Percentiles rank a stretch among this genome's conserved stretches.
These are phyloP conservation scores for Dexiosoma caninum DNA, from an alignment of 2,888 invertebrate genomes.

Conservation along the genomic window DNA sequence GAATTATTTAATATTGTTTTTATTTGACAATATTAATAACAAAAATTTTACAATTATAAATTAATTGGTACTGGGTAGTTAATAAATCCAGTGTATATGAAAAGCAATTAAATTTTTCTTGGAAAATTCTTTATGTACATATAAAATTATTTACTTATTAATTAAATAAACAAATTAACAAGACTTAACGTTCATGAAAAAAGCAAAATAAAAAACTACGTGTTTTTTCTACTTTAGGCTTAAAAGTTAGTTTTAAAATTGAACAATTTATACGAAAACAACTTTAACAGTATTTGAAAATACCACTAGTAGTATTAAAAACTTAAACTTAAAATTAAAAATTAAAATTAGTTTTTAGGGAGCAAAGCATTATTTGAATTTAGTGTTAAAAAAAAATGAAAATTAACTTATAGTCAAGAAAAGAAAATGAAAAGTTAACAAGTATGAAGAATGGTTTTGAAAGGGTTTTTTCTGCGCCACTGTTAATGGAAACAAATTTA, in stretches of 20 bases:
- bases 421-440: slow-evolving; percentile 10
- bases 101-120: background rate
- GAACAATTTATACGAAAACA: slow-evolving; percentile 2
- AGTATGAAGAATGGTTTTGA: slow-evolving; percentile 6
- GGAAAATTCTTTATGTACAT: slow-evolving; percentile 30
- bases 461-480: too few species aligned
- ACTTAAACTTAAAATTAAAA: slow-evolving; percentile 4
- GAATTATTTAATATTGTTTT: background rate
- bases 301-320: slow-evolving; percentile 55
- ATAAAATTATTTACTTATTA: slow-evolving; percentile 1
- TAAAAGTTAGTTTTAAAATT: background rate
- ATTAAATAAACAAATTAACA: slow-evolving; percentile 20
- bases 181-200: slow-evolving; percentile 44
- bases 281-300: slow-evolving; percentile 58
- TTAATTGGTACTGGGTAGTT: slow-evolving; percentile 24
- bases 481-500: too few species aligned
- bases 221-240: slow-evolving; percentile 34
- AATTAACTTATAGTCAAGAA: background rate
- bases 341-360: slow-evolving; percentile 50
- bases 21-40: background rate
- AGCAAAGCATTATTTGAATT: background rate
- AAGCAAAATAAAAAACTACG: slow-evolving; percentile 26
- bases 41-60: background rate
- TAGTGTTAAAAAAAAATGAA: background rate
- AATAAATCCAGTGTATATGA: background rate